Base-by-base conservation (phyloP, 1,140 invertebrate genomes). In the Neodiprion fabricii region DNA sequence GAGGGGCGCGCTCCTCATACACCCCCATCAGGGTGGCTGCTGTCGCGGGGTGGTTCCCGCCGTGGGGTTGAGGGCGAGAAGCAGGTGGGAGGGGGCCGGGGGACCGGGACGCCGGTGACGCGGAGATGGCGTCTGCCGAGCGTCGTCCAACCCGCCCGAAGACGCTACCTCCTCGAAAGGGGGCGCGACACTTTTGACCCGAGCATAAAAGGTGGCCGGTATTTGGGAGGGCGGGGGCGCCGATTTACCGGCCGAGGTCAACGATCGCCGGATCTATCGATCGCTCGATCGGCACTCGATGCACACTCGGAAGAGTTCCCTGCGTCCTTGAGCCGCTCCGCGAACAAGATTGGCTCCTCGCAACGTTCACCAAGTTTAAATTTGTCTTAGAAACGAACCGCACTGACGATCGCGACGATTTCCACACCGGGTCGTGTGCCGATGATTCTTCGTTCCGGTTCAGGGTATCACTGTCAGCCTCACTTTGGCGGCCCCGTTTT, bases 21-120 rank as follows among this genome's bases (percentile, higher is more conserved):
- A 90, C 89, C 87, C 89, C 89, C 89, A 90, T 90, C 87, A 89
- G 89, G 86, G 87, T 89, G 87, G 86, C 85, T 86, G 85, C 85
- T 85, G 81, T 86, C 79, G 83, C 84, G 85, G 85, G 84, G 82
- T 86, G 81, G 80, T 83, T 87, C 86, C 85, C 86, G 83, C 84
- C 76, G 81, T 85, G 82, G 82, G 81, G 85, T 84, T 81, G 81
- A 83, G 84, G 85, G 81, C 81, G 82, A 81, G 85, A 82, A 78
- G 76, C 80, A 82, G 83, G 80, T 78, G 84, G 83, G 80, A 81
- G 78, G 81, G 80, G 80, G 79, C 78, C 79, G 78, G 82, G 80
- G 81, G 82, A 85, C 81, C 82, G 80, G 78, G 79, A 82, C 77
- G 79, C 76, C 75, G 79, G 75, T 83, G 83, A 85, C 80, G 79